These are phyloP conservation scores for Haliclona indistincta DNA, from an alignment of 37 sponge, comb jelly and placozoan species.

Conservation along the genomic window DNA sequence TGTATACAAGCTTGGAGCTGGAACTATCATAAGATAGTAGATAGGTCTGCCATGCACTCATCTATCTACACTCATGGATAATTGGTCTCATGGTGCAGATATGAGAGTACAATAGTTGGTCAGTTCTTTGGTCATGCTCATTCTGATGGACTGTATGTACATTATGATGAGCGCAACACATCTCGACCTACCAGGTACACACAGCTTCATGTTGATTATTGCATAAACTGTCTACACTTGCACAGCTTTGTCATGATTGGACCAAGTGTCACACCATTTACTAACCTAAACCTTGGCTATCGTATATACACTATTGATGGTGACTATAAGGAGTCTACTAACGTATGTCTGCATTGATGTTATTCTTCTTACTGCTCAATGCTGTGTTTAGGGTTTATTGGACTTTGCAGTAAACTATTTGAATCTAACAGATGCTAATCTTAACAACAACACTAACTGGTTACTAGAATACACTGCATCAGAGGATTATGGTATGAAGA, in stretches of 20 bases:
- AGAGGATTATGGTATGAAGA: conserved; percentile 61
- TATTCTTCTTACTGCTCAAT: background rate
- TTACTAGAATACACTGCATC: conserved; percentile 79
- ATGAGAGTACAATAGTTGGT: conserved; percentile 85
- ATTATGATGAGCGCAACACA: conserved; percentile 67
- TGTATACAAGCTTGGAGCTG: conserved; percentile 68
- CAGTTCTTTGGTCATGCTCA: conserved; percentile 99
- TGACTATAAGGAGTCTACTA: conserved; percentile 53
- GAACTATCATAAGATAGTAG: conserved; percentile 86
- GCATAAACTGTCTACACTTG: background rate
- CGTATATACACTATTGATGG: conserved; percentile 86
- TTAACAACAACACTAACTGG: conserved; percentile 73
- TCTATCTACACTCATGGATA: background rate
- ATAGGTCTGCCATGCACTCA: conserved; percentile 59
- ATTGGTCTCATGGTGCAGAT: conserved; percentile 36
- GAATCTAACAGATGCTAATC: conserved; percentile 82
- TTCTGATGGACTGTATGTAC: conserved; percentile 60
- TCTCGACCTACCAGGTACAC: conserved; percentile 70
- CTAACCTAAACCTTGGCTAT: conserved; percentile 59
- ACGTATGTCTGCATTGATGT: conserved; percentile 30
- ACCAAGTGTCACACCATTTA: conserved; percentile 73
- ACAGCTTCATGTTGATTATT: background rate
- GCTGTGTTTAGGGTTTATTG: conserved; percentile 49
- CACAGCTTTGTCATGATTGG: conserved; percentile 66
- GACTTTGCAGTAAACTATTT: conserved; percentile 72